Evolutionary conservation across 92 coral and sea anemone species (phyloP).

Genomic region (Heteractis magnifica): DNA sequence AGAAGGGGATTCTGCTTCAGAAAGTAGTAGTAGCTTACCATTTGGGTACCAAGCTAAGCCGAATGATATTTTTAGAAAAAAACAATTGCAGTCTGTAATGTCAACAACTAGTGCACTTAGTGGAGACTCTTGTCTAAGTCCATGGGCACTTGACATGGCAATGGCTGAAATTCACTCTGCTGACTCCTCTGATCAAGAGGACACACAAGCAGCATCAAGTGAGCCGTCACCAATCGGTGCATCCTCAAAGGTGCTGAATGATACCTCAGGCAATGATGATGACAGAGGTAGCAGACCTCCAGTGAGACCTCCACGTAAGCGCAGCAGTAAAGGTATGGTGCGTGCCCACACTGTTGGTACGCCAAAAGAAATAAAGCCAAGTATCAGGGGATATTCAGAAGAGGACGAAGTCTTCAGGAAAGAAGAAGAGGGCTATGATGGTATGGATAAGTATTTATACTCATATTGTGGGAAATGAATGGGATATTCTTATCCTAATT

Average conservation of each 20-base stretch:
- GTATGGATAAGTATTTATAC: slow-evolving; percentile 23
- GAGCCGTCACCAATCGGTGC: slow-evolving; percentile 30
- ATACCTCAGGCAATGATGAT: slow-evolving; percentile 16
- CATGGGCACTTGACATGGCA: slow-evolving; percentile 80
- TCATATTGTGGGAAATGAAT: neutral
- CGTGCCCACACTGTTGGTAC: slow-evolving; percentile 68
- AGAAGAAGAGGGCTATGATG: slow-evolving; percentile 78
- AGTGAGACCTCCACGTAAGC: slow-evolving; percentile 76
- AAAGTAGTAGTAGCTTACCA: slow-evolving; percentile 15
- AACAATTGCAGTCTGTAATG: slow-evolving; percentile 58
- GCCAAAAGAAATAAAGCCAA: slow-evolving; percentile 41
- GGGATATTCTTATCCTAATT: neutral
- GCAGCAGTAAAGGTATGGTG: slow-evolving; percentile 67
- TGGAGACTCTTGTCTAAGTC: slow-evolving; percentile 75
- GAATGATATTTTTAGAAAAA: slow-evolving; percentile 18
- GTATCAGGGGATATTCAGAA: slow-evolving; percentile 39
- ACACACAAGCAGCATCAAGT: slow-evolving; percentile 29
- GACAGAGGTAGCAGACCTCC: slow-evolving; percentile 45
- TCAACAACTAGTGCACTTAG: slow-evolving; percentile 66
- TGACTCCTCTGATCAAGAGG: slow-evolving; percentile 79
- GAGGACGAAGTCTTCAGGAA: slow-evolving; percentile 82
- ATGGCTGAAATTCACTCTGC: slow-evolving; percentile 75
- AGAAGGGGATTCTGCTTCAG: slow-evolving; percentile 45
- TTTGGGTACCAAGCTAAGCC: slow-evolving; percentile 14
- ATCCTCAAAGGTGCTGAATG: neutral